Evolutionary conservation across 2,797 vertebrate genomes (phyloP).

Genomic region (Tadarida brasiliensis): DNA sequence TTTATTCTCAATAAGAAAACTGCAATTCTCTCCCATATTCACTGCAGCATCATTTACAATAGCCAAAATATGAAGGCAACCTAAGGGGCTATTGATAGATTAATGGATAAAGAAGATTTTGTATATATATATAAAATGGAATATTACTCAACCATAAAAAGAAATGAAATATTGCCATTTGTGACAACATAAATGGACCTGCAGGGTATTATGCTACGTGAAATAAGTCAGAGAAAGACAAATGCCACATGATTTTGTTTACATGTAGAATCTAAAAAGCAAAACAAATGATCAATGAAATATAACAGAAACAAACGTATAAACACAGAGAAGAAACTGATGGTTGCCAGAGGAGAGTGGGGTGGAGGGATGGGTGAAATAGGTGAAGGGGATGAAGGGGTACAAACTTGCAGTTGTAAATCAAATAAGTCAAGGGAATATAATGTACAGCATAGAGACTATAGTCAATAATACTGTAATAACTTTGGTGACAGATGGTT

Average conservation of each 20-base stretch:
- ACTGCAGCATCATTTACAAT: background rate
- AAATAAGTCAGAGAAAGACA: background rate
- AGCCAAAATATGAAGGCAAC: background rate
- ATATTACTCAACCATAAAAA: background rate
- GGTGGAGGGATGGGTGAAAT: background rate
- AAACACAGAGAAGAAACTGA: background rate
- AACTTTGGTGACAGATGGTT: background rate
- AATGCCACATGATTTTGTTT: background rate
- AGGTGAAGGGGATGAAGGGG: background rate
- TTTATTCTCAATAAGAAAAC: constrained; percentile 10
- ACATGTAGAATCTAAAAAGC: background rate
- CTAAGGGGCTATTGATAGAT: background rate
- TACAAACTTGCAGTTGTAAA: background rate
- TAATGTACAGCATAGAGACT: background rate
- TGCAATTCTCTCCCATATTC: background rate
- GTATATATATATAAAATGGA: background rate
- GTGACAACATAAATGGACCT: background rate
- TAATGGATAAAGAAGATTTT: too few species aligned
- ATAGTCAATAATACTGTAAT: background rate
- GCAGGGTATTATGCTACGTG: too few species aligned
- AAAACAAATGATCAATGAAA: background rate
- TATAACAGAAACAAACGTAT: background rate
- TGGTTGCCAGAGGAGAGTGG: background rate
- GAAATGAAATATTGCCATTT: background rate
- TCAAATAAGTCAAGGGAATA: background rate